Evolutionary conservation across 1,140 invertebrate genomes (phyloP).

Genomic region (Zaprionus taronus): DNA sequence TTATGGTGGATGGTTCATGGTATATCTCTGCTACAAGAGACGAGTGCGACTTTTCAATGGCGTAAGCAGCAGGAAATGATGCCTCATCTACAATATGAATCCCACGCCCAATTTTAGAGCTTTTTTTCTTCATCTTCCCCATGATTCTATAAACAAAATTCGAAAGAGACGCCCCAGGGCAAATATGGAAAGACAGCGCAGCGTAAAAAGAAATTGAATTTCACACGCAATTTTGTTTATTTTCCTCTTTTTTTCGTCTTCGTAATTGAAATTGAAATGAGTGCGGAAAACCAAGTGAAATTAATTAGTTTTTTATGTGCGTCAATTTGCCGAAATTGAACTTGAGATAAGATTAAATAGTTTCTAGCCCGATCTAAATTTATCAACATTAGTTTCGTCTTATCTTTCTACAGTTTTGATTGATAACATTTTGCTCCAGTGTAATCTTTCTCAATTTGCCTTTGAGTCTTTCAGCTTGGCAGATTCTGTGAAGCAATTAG

Average conservation of each 20-base stretch:
- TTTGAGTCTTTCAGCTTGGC: background rate
- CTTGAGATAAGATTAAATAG: slow-evolving; percentile 35
- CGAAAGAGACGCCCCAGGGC: slow-evolving; percentile 16
- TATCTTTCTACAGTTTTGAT: slow-evolving; percentile 23
- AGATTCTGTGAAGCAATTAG: slow-evolving; percentile 48
- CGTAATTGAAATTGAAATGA: slow-evolving; percentile 34
- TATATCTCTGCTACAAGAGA: no score
- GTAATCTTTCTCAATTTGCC: slow-evolving; percentile 14
- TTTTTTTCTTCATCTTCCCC: slow-evolving; percentile 42
- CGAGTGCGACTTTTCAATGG: slow-evolving; percentile 48
- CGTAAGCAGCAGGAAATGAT: slow-evolving; percentile 76
- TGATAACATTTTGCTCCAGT: slow-evolving; percentile 30
- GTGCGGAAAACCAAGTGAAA: slow-evolving; percentile 43
- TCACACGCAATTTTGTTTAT: slow-evolving; percentile 74
- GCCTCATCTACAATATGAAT: slow-evolving; percentile 58
- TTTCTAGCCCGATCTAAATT: background rate
- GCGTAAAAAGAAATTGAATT: slow-evolving; percentile 54
- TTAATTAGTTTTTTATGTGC: slow-evolving; percentile 53
- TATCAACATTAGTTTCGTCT: slow-evolving; percentile 19
- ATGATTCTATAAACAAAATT: slow-evolving; percentile 51
- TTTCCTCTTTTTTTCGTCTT: slow-evolving; percentile 29
- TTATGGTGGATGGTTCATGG: slow-evolving; percentile 23
- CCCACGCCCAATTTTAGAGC: slow-evolving; percentile 60
- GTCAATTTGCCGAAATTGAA: slow-evolving; percentile 19
- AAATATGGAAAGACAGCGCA: slow-evolving; percentile 40